Percentiles rank a stretch among this genome's conserved stretches.
phyloP scores from a whole-genome alignment of 2,888 invertebrate genomes.

The Eupithecia exiguata region DNA sequence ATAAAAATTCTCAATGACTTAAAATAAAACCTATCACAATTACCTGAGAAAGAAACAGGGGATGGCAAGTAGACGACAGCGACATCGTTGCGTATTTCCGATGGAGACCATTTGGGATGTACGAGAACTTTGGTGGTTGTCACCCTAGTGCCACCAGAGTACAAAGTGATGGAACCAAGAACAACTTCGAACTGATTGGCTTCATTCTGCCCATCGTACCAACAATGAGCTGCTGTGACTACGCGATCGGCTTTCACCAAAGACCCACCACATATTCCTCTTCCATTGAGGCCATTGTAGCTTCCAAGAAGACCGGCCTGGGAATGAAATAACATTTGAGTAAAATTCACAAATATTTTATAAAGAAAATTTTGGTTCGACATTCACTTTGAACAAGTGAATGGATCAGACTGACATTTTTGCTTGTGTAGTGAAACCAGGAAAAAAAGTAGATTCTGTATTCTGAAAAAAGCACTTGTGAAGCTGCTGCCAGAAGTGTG shows the following conservation, averaged over 20 bases:
- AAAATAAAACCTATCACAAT: not conserved
- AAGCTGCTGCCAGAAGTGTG: not conserved
- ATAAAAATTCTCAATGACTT: not conserved
- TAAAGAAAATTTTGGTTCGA: not conserved
- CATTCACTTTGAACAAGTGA: no score
- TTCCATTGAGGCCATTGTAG: slow-evolving; percentile 40
- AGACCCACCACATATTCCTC: slow-evolving; percentile 63
- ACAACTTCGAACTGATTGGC: slow-evolving; percentile 1
- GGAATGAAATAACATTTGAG: slow-evolving; percentile 1
- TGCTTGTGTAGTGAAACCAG: not conserved
- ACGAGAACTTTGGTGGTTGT: not conserved
- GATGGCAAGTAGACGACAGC: not conserved
- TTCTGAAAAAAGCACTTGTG: not conserved
- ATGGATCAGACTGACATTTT: not conserved
- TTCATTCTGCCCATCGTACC: not conserved
- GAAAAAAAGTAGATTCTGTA: not conserved
- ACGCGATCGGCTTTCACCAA: slow-evolving; percentile 52
- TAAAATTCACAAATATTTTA: not conserved
- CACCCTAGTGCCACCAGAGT: slow-evolving; percentile 1
- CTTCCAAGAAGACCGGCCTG: slow-evolving; percentile 53
- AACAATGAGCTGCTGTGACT: slow-evolving; percentile 58
- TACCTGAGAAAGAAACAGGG: slow-evolving; percentile 9
- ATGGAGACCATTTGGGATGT: slow-evolving; percentile 5
- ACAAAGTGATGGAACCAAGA: not conserved
- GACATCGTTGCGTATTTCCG: slow-evolving; percentile 9